phyloP scores from a whole-genome alignment of 1,140 invertebrate species.

The Ditylenchus dipsaci region DNA sequence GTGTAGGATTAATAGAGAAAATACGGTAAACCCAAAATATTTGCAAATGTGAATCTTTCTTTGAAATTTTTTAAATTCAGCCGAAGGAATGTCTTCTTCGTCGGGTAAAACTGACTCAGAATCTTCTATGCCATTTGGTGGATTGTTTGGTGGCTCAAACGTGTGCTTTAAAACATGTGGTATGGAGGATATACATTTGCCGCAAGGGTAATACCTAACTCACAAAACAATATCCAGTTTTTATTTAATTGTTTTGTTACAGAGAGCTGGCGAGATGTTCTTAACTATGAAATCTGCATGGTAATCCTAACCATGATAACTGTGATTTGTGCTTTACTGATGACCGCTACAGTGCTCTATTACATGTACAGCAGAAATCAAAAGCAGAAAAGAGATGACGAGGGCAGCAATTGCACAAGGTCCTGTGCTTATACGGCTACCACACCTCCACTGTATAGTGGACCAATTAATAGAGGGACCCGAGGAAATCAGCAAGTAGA shows the following conservation, averaged over 20 bases:
- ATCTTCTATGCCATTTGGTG: constrained; percentile 29
- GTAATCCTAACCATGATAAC: constrained; percentile 14
- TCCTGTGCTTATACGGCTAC: not conserved
- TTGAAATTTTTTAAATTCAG: not conserved
- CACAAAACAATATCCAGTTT: not conserved
- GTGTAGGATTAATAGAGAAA: too few species aligned
- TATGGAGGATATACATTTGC: constrained; percentile 56
- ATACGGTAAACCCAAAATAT: too few species aligned
- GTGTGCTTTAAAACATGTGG: constrained; percentile 54
- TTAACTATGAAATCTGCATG: constrained; percentile 20
- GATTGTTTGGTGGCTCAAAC: constrained; percentile 30
- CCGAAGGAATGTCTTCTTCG: not conserved
- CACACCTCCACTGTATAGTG: not conserved
- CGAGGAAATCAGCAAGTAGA: not conserved
- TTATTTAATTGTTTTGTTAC: not conserved
- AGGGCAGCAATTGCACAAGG: not conserved
- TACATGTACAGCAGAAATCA: constrained; percentile 12
- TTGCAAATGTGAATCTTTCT: too few species aligned
- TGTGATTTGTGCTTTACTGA: constrained; percentile 4
- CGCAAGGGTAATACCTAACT: constrained; percentile 38
- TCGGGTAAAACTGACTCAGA: not conserved
- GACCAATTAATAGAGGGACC: not conserved
- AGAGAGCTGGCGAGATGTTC: constrained; percentile 25
- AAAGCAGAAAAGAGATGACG: not conserved
- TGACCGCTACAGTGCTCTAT: constrained; percentile 10